phyloP scores from a whole-genome alignment of 2,113 vertebrate species.

The Rhombomys opimus region DNA sequence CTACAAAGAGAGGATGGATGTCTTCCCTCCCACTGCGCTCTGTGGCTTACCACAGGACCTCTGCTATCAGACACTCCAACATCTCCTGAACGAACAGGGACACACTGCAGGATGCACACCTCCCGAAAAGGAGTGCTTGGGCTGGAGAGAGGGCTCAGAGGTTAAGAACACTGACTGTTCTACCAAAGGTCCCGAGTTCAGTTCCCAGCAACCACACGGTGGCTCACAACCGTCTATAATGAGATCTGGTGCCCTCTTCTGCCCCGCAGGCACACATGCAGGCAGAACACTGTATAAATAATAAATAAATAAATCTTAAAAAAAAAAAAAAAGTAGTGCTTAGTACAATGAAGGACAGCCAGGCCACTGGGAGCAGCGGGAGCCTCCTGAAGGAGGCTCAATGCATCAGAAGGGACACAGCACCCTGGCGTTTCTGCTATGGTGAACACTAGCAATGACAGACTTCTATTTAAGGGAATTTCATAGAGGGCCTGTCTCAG shows the following conservation, averaged over 20 bases:
- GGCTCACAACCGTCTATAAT: too few species aligned
- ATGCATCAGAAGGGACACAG: background rate
- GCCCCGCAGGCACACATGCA: too few species aligned
- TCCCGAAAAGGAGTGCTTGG: background rate
- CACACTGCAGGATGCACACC: too few species aligned
- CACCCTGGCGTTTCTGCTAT: fast-evolving
- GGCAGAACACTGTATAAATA: too few species aligned
- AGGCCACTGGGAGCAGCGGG: background rate
- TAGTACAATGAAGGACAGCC: background rate
- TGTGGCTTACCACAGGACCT: background rate
- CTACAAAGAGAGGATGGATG: background rate
- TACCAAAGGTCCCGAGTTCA: too few species aligned
- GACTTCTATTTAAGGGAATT: background rate
- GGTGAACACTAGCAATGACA: background rate
- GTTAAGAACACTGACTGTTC: too few species aligned
- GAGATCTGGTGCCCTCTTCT: too few species aligned
- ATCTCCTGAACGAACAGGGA: background rate
- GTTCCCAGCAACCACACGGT: too few species aligned
- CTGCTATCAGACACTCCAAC: background rate
- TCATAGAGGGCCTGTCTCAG: background rate
- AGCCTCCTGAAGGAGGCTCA: background rate
- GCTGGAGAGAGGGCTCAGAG: too few species aligned
- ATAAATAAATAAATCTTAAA: too few species aligned
- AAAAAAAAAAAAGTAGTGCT: background rate
- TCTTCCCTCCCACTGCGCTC: background rate